Percentiles rank a stretch among this genome's conserved stretches.
Evolutionary conservation across 2,888 invertebrate species (phyloP).

Genomic region (Plagiodera versicolora): DNA sequence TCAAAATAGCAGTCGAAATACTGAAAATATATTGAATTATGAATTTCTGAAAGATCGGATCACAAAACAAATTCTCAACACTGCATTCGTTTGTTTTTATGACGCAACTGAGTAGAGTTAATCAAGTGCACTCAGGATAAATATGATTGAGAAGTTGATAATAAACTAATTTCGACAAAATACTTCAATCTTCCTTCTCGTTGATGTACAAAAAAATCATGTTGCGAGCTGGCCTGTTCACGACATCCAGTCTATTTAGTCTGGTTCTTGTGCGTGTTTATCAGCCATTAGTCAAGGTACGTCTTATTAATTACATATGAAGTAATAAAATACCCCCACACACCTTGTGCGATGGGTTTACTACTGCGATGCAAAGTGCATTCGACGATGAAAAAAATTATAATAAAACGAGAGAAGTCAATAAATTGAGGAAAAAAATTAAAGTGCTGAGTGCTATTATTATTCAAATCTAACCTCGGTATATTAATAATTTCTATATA

Average conservation of each 20-base stretch:
- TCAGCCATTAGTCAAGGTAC: conserved; percentile 26
- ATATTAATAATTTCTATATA: neutral
- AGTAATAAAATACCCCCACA: conserved; percentile 35
- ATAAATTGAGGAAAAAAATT: neutral
- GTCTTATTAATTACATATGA: conserved; percentile 35
- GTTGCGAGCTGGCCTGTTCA: conserved; percentile 1
- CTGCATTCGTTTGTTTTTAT: too few species aligned
- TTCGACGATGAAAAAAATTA: neutral
- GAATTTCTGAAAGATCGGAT: too few species aligned
- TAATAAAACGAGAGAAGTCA: neutral
- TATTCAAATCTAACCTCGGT: neutral
- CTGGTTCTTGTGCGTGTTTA: conserved; percentile 26
- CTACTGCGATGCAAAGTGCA: conserved; percentile 7
- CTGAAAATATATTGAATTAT: too few species aligned
- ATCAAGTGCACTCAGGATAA: too few species aligned
- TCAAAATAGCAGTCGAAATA: too few species aligned
- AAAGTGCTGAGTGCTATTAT: neutral
- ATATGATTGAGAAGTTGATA: too few species aligned
- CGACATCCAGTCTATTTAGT: conserved; percentile 10
- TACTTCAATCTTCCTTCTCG: too few species aligned
- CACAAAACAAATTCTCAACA: too few species aligned
- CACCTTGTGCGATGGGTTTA: conserved; percentile 15
- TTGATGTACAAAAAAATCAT: neutral
- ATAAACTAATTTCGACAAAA: too few species aligned
- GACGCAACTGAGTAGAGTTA: too few species aligned